phyloP scores from a whole-genome alignment of 2,797 vertebrate genomes.

The Rhinoraja longicauda region DNA sequence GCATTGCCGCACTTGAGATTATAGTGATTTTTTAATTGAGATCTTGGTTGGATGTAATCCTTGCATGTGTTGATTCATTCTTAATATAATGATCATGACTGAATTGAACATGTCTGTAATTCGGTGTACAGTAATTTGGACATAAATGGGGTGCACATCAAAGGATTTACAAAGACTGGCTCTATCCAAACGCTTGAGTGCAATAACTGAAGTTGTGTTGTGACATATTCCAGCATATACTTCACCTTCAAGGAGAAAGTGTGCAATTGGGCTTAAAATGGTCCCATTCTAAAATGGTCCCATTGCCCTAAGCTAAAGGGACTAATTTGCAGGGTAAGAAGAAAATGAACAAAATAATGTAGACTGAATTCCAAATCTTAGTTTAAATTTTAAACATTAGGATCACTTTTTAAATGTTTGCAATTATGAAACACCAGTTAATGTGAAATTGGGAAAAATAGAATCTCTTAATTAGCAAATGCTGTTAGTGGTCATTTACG shows the following conservation, averaged over 20 bases:
- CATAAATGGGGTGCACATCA: background rate
- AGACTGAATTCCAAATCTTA: background rate
- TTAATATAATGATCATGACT: background rate
- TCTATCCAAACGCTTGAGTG: background rate
- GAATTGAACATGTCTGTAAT: background rate
- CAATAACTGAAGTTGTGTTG: background rate
- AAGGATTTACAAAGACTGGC: background rate
- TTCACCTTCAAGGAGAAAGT: background rate
- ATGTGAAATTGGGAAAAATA: background rate
- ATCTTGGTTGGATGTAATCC: background rate
- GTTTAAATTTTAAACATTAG: background rate
- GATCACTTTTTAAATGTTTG: background rate
- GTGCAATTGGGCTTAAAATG: background rate
- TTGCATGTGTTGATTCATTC: background rate
- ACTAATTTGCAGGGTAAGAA: background rate
- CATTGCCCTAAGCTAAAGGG: background rate
- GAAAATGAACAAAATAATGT: background rate
- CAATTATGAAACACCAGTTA: background rate
- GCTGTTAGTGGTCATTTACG: background rate
- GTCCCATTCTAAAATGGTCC: background rate
- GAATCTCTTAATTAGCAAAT: background rate
- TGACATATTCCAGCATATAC: background rate
- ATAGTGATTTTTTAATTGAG: background rate
- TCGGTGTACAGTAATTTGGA: background rate
- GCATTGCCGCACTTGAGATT: background rate